phyloP scores from a whole-genome alignment of 2,888 invertebrate species.

The Ornithoptera priamus region DNA sequence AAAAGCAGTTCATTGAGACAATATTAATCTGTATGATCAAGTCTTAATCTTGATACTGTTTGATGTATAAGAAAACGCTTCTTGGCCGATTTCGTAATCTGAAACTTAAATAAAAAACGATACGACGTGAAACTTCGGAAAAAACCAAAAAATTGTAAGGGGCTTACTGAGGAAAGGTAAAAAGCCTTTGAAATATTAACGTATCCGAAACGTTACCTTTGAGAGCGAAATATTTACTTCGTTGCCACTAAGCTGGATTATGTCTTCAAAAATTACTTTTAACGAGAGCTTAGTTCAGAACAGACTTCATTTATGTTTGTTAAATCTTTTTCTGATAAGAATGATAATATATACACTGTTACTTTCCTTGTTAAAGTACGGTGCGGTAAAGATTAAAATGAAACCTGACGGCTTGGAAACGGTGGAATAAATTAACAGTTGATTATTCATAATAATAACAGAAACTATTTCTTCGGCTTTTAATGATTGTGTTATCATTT shows the following conservation, averaged over 20 bases:
- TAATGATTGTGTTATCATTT: not conserved
- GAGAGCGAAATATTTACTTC: not conserved
- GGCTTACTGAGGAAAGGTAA: constrained; percentile 4
- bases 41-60: no score
- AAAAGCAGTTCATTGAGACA: no score
- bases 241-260: constrained; percentile 3
- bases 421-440: no score
- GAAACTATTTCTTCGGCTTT: no score
- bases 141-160: constrained; percentile 15
- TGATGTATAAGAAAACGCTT: not conserved
- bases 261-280: constrained; percentile 3
- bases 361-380: no score
- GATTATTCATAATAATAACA: no score
- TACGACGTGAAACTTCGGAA: constrained; percentile 5
- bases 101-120: not conserved
- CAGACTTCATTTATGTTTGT: no score
- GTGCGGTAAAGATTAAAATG: no score
- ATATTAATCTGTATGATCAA: no score
- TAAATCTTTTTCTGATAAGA: no score
- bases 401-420: no score
- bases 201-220: not conserved
- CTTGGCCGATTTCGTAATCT: constrained; percentile 1
- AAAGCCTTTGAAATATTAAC: constrained; percentile 14
- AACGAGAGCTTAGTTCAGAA: not conserved
- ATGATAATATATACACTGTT: no score